Percentiles rank a stretch among this genome's conserved stretches.
These are phyloP conservation scores for Protonemura montana DNA, from an alignment of 2,888 invertebrate genomes.

Conservation along the genomic window DNA sequence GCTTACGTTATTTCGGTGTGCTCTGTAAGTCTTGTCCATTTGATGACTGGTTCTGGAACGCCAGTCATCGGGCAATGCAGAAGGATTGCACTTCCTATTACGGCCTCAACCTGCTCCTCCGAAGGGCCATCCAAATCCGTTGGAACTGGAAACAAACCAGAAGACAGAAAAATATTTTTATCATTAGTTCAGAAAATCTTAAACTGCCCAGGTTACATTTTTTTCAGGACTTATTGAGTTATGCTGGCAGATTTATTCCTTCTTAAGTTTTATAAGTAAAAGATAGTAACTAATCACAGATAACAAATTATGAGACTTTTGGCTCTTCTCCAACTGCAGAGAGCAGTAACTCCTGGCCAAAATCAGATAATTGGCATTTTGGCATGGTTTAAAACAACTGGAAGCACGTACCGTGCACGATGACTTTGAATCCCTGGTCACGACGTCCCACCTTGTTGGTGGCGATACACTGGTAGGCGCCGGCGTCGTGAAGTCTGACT, in stretches of 20 bases:
- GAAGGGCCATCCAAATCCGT: conserved; percentile 51
- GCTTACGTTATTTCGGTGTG: conserved; percentile 15
- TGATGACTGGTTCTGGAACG: conserved; percentile 52
- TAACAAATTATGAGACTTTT: too few species aligned
- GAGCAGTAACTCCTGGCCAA: too few species aligned
- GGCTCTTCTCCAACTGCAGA: too few species aligned
- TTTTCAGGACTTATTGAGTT: too few species aligned
- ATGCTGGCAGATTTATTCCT: too few species aligned
- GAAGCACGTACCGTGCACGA: conserved; percentile 51
- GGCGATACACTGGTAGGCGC: conserved; percentile 59
- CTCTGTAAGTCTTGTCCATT: conserved; percentile 52
- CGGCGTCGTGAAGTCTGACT: conserved; percentile 58
- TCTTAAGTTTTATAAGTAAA: too few species aligned
- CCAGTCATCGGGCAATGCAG: conserved; percentile 57
- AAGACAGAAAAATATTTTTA: too few species aligned
- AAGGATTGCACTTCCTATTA: conserved; percentile 52
- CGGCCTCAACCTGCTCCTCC: conserved; percentile 49
- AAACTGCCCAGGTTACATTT: too few species aligned
- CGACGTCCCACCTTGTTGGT: conserved; percentile 57
- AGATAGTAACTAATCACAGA: too few species aligned
- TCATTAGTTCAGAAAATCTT: background rate
- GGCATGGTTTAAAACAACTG: background rate
- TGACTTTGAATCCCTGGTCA: conserved; percentile 52
- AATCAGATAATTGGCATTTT: too few species aligned
- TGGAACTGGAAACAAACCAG: conserved; percentile 49